phyloP scores from a whole-genome alignment of 2,797 vertebrate species.

The Fundulus diaphanus region DNA sequence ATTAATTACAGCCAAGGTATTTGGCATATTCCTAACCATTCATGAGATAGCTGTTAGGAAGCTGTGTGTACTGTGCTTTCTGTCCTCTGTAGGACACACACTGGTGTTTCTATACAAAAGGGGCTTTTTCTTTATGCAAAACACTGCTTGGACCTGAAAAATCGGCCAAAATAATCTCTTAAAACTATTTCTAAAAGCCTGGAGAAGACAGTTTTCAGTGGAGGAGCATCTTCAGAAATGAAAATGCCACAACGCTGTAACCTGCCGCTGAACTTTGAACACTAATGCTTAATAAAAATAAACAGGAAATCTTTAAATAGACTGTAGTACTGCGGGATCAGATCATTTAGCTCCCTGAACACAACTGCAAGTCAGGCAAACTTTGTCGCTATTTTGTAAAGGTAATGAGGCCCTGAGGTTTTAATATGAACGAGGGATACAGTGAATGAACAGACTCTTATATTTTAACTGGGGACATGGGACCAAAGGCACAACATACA shows the following conservation, averaged over 20 bases:
- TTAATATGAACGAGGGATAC: neutral
- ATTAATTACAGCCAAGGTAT: slow-evolving; percentile 36
- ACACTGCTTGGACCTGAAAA: slow-evolving; percentile 14
- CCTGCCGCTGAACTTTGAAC: slow-evolving; percentile 37
- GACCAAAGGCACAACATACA: neutral
- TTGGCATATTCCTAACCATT: slow-evolving; percentile 56
- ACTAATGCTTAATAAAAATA: slow-evolving; percentile 45
- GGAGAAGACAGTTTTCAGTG: slow-evolving; percentile 19
- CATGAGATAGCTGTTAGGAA: slow-evolving; percentile 16
- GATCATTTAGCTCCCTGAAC: slow-evolving; percentile 35
- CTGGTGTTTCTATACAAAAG: neutral
- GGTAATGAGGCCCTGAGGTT: neutral
- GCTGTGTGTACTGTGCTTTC: slow-evolving; percentile 26
- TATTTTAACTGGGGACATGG: neutral
- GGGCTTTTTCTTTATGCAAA: neutral
- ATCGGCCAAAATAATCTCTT: slow-evolving; percentile 4
- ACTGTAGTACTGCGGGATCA: slow-evolving; percentile 6
- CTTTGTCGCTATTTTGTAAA: neutral
- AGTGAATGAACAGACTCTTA: slow-evolving; percentile 8
- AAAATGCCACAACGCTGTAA: slow-evolving; percentile 33
- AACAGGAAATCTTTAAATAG: slow-evolving; percentile 28
- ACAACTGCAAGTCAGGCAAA: slow-evolving; percentile 37
- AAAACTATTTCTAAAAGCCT: slow-evolving; percentile 28
- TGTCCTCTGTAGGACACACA: neutral
- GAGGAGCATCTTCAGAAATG: slow-evolving; percentile 21